Evolutionary conservation across 2,888 invertebrate genomes (phyloP).

Genomic region (Gisinianus flammeolus): DNA sequence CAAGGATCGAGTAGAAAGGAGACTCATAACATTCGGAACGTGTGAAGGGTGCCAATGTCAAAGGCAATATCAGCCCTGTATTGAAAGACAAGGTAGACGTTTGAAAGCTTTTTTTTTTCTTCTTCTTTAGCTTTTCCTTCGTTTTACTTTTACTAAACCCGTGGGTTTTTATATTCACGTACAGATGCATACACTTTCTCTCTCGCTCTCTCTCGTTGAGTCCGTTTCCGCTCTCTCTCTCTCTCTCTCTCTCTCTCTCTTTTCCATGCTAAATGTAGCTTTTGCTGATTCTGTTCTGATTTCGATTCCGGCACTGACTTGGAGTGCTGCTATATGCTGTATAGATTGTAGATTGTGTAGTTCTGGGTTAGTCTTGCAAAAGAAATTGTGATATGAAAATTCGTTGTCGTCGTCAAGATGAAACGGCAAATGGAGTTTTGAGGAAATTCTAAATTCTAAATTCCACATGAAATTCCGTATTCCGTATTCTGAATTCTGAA

Average conservation of each 20-base stretch:
- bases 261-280: neutral
- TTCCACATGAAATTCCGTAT: no score
- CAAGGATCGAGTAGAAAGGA: neutral
- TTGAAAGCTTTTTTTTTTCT: neutral
- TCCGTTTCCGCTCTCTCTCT: neutral
- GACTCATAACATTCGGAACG: slow-evolving; percentile 27
- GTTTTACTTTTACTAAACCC: neutral
- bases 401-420: no score
- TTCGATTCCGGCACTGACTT: no score
- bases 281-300: no score
- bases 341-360: no score
- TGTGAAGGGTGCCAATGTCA: slow-evolving; percentile 16
- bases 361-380: neutral
- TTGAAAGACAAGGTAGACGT: neutral
- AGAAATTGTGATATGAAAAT: neutral
- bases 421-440: neutral
- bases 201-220: neutral
- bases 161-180: neutral
- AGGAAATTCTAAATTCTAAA: neutral
- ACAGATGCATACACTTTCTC: neutral
- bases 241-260: neutral
- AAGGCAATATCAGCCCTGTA: neutral
- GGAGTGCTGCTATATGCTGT: no score
- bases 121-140: neutral
- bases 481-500: no score